These are phyloP conservation scores for Microctonus aethiopoides DNA, from an alignment of 2,888 invertebrate genomes.

Conservation along the genomic window DNA sequence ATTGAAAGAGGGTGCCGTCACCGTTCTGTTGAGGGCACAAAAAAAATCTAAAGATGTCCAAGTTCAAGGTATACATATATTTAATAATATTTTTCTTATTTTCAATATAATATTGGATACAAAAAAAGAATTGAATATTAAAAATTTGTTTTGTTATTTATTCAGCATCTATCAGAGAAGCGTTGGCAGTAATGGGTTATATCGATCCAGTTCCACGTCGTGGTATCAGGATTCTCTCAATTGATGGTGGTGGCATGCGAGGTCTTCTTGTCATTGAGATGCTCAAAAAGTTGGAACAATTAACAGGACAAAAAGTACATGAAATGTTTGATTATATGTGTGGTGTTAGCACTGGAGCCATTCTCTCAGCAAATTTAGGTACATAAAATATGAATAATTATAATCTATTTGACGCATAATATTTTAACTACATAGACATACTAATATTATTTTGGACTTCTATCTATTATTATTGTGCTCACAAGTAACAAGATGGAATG, in stretches of 20 bases:
- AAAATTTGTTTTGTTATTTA: constrained; percentile 22
- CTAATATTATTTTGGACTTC: neutral
- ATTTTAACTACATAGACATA: neutral
- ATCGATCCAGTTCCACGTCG: constrained; percentile 75
- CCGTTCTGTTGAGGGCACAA: constrained; percentile 73
- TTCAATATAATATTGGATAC: neutral
- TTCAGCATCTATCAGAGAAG: constrained; percentile 67
- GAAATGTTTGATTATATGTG: constrained; percentile 90
- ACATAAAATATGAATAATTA: constrained; percentile 46
- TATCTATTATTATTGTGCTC: constrained; percentile 25
- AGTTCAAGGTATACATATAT: constrained; percentile 58
- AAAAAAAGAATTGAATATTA: neutral
- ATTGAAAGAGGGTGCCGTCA: constrained; percentile 79
- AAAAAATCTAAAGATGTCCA: constrained; percentile 62
- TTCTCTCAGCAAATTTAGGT: constrained; percentile 81
- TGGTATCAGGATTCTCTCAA: constrained; percentile 84
- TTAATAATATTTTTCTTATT: neutral
- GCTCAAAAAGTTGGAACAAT: constrained; percentile 79
- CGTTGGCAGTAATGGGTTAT: constrained; percentile 79
- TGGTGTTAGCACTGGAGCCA: constrained; percentile 87
- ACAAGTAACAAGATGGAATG: constrained; percentile 48
- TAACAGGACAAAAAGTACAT: constrained; percentile 75
- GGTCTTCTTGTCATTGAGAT: constrained; percentile 89
- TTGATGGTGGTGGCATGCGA: constrained; percentile 92
- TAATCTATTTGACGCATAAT: neutral